Conservation (phyloP, 1,140 invertebrate species). For the Zaprionus inermis region DNA sequence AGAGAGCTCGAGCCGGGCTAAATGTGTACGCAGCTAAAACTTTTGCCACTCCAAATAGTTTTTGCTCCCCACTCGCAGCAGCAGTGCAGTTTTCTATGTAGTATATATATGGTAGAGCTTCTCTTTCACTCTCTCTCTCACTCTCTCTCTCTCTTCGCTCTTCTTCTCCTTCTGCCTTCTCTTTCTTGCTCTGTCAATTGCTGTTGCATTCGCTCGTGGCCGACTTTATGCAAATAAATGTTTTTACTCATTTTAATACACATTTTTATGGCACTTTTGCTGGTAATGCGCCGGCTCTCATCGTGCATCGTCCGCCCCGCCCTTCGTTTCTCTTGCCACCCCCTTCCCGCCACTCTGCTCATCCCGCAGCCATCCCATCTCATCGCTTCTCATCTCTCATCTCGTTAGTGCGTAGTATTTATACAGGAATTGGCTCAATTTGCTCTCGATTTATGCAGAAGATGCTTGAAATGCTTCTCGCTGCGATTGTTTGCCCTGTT, state of each 20-base stretch:
- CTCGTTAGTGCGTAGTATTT: slow-evolving; percentile 79
- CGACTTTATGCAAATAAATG: slow-evolving; percentile 82
- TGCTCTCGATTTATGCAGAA: slow-evolving; percentile 79
- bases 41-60: slow-evolving; percentile 79
- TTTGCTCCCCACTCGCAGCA: slow-evolving; percentile 29
- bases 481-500: slow-evolving; percentile 75
- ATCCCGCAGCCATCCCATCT: slow-evolving; percentile 20
- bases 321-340: neutral
- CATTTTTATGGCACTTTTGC: slow-evolving; percentile 79
- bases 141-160: slow-evolving; percentile 6
- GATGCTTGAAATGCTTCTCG: slow-evolving; percentile 67
- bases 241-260: slow-evolving; percentile 83
- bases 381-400: slow-evolving; percentile 57
- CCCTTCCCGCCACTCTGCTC: neutral
- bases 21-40: slow-evolving; percentile 78
- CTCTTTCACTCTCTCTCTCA: slow-evolving; percentile 3
- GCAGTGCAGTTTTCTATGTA: slow-evolving; percentile 1
- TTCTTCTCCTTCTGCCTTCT: neutral
- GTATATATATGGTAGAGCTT: neutral
- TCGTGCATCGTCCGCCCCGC: slow-evolving; percentile 24
- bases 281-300: slow-evolving; percentile 64
- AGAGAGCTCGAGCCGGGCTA: slow-evolving; percentile 68
- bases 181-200: slow-evolving; percentile 41
- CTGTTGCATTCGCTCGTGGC: slow-evolving; percentile 56
- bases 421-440: slow-evolving; percentile 80